These are phyloP conservation scores for Sitophilus oryzae DNA, from an alignment of 1,140 invertebrate genomes.

Conservation along the genomic window DNA sequence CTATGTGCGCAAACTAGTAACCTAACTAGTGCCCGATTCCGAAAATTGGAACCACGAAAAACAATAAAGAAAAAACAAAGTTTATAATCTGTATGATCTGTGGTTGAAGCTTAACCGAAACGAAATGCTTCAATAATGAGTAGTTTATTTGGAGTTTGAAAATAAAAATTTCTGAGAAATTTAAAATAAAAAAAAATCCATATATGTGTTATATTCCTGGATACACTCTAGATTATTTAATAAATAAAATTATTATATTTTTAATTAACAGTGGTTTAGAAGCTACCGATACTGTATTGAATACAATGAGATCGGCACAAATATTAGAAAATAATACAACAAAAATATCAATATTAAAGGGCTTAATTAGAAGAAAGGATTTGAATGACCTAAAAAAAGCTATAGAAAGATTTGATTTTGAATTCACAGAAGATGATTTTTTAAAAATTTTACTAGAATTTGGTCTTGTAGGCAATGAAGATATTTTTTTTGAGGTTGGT, in stretches of 20 bases:
- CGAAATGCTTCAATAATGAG: no score
- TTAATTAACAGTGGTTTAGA: conserved; percentile 40
- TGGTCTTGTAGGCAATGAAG: conserved; percentile 25
- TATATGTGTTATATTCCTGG: no score
- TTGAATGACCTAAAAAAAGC: conserved; percentile 25
- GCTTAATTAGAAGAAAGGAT: conserved; percentile 25
- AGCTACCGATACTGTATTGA: conserved; percentile 37
- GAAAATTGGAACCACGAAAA: no score
- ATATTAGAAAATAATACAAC: conserved; percentile 30
- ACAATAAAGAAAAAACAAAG: no score
- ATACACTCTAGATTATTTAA: not conserved
- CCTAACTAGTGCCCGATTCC: no score
- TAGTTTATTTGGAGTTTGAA: no score
- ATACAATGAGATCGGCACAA: conserved; percentile 44
- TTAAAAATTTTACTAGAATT: conserved; percentile 25
- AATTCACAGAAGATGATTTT: conserved; percentile 23
- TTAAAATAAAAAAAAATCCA: no score
- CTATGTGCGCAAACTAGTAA: no score
- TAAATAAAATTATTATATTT: conserved; percentile 1
- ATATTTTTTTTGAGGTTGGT: conserved; percentile 21
- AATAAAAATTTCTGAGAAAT: conserved; percentile 1
- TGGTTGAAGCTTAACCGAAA: no score
- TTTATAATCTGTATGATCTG: no score
- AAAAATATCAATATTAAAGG: conserved; percentile 28
- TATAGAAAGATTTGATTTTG: conserved; percentile 11